Conservation (phyloP, 2,888 invertebrate species). For the Cactoblastis cactorum region DNA sequence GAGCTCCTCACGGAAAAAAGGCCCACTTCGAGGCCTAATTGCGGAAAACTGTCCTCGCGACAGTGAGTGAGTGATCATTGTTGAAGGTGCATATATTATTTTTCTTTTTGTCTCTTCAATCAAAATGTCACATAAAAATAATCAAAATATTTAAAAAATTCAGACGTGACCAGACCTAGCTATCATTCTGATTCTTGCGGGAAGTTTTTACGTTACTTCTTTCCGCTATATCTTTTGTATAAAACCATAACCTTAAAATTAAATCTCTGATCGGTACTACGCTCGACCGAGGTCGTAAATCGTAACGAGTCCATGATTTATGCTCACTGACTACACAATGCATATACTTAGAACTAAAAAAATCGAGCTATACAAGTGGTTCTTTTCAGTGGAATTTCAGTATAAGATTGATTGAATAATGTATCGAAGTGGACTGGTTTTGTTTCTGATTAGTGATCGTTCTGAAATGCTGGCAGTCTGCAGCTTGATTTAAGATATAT, state of each 20-base stretch:
- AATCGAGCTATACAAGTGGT: conserved; percentile 25
- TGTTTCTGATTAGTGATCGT: background rate
- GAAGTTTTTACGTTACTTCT: no score
- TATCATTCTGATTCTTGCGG: background rate
- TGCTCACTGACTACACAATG: conserved; percentile 47
- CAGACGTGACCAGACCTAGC: no score
- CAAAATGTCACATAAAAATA: no score
- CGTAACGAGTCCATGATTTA: conserved; percentile 77
- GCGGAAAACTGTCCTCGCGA: no score
- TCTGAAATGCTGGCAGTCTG: no score
- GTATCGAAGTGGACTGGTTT: background rate
- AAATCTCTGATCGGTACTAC: conserved; percentile 64
- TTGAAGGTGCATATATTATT: no score
- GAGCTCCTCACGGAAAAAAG: no score
- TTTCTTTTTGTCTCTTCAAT: no score
- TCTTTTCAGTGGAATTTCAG: background rate
- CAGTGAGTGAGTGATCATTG: no score
- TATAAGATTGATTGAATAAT: background rate
- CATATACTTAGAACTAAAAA: conserved; percentile 60
- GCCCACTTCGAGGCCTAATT: no score
- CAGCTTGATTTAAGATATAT: no score
- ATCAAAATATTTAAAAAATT: no score
- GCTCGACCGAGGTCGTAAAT: conserved; percentile 66
- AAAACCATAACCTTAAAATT: conserved; percentile 49
- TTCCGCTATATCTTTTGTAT: conserved; percentile 44